phyloP scores from a whole-genome alignment of 2,888 invertebrate species.

The Shargacucullia verbasci region DNA sequence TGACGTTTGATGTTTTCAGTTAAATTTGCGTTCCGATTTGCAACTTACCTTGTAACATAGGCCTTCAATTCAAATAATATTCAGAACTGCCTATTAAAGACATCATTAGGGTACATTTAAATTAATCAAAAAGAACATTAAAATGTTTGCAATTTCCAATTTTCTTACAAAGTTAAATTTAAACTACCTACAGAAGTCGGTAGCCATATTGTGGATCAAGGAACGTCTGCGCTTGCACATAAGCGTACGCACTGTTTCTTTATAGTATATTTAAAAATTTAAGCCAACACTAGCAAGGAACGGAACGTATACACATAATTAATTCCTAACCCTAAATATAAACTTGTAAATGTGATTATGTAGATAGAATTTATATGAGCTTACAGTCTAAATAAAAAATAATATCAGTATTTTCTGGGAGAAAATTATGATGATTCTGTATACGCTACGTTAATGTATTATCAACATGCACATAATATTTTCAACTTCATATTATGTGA shows the following conservation, averaged over 20 bases:
- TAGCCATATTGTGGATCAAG: too few relatives aligned
- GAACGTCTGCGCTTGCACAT: too few relatives aligned
- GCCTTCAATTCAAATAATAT: too few relatives aligned
- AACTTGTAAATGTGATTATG: constrained; percentile 70
- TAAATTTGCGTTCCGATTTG: constrained; percentile 21
- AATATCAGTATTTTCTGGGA: constrained; percentile 47
- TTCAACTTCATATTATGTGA: too few relatives aligned
- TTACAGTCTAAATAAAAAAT: constrained; percentile 24
- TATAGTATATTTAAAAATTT: too few relatives aligned
- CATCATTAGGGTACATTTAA: too few relatives aligned
- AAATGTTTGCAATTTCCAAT: too few relatives aligned
- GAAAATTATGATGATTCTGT: constrained; percentile 42
- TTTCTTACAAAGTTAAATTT: too few relatives aligned
- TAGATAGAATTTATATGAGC: constrained; percentile 51
- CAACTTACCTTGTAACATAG: constrained; percentile 16
- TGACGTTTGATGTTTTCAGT: constrained; percentile 14
- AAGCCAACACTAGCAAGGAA: constrained; percentile 6
- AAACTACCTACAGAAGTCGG: too few relatives aligned
- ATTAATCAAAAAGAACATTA: too few relatives aligned
- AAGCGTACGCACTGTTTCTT: too few relatives aligned
- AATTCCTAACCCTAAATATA: constrained; percentile 65
- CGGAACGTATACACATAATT: constrained; percentile 3
- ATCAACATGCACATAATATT: constrained; percentile 17
- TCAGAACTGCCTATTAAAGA: background rate
- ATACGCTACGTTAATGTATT: background rate